Percentiles rank a stretch among this genome's conserved stretches.
Evolutionary conservation across 2,797 vertebrate genomes (phyloP).

Genomic region (Molossus molossus): DNA sequence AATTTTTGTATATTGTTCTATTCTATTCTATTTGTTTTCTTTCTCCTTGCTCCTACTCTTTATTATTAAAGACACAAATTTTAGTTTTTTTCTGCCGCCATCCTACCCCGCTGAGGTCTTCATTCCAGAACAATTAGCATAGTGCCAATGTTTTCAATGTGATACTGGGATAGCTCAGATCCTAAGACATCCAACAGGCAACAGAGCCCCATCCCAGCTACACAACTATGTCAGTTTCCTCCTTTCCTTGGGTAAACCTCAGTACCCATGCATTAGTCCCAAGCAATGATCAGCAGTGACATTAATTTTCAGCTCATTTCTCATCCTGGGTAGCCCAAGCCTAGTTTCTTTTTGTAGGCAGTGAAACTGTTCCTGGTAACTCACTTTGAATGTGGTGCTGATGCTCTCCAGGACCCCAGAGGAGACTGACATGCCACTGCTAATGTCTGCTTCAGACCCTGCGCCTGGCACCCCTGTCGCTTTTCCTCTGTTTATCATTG

Average conservation of each 20-base stretch:
- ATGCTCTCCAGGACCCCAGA: background rate
- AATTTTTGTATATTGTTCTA: background rate
- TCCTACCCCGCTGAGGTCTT: background rate
- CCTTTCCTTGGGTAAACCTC: background rate
- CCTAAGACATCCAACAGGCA: background rate
- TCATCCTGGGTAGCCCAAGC: background rate
- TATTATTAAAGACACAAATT: background rate
- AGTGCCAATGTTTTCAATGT: background rate
- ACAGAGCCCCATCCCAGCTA: accelerated
- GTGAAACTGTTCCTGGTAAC: background rate
- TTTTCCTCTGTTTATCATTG: background rate
- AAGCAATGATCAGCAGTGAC: no score
- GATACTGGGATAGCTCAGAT: background rate
- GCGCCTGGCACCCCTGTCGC: accelerated
- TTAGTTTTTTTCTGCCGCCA: background rate
- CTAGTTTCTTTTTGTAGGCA: background rate
- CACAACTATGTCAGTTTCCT: background rate
- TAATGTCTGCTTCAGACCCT: accelerated
- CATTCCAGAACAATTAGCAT: background rate
- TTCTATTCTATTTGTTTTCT: background rate
- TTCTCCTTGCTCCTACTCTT: background rate
- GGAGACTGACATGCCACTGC: accelerated
- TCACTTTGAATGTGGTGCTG: background rate
- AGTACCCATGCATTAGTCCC: background rate
- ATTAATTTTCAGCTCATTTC: background rate